Conservation (phyloP, 2,797 vertebrate species). For the Eupleurogrammus muticus region DNA sequence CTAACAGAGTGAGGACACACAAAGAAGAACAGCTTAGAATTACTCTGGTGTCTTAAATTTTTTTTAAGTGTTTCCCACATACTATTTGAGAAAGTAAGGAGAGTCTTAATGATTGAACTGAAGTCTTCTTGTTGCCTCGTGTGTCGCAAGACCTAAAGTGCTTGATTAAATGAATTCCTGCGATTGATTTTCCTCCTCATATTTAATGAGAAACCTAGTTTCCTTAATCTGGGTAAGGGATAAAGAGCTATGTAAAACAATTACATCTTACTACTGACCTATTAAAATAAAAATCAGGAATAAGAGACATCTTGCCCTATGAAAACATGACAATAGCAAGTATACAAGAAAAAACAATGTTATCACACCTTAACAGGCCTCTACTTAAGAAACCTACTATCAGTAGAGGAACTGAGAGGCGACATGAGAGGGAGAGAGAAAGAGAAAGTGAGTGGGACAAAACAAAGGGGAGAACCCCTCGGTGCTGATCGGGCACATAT, state of each 20-base stretch:
- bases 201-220: neutral
- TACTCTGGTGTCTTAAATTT: neutral
- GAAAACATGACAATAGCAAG: slow-evolving; percentile 11
- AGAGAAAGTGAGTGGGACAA: slow-evolving; percentile 7
- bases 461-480: slow-evolving; percentile 41
- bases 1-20: slow-evolving; percentile 24
- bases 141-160: too few species aligned
- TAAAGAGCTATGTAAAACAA: too few species aligned
- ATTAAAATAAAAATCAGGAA: neutral
- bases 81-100: too few species aligned
- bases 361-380: slow-evolving; percentile 41
- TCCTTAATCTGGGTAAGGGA: too few species aligned
- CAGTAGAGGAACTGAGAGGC: slow-evolving; percentile 30
- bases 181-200: neutral
- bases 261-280: neutral
- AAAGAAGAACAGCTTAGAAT: slow-evolving; percentile 6
- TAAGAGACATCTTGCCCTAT: neutral
- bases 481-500: slow-evolving; percentile 48
- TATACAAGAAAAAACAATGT: slow-evolving; percentile 35
- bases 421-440: slow-evolving; percentile 15
- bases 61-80: too few species aligned
- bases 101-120: too few species aligned
- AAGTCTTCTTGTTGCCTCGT: too few species aligned
- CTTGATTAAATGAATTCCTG: neutral
- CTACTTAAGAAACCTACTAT: slow-evolving; percentile 20